Evolutionary conservation across 92 coral and sea anemone species (phyloP), one percentile per base, ranked within the genome.

Genomic region (Anthopleura xanthogrammica): DNA sequence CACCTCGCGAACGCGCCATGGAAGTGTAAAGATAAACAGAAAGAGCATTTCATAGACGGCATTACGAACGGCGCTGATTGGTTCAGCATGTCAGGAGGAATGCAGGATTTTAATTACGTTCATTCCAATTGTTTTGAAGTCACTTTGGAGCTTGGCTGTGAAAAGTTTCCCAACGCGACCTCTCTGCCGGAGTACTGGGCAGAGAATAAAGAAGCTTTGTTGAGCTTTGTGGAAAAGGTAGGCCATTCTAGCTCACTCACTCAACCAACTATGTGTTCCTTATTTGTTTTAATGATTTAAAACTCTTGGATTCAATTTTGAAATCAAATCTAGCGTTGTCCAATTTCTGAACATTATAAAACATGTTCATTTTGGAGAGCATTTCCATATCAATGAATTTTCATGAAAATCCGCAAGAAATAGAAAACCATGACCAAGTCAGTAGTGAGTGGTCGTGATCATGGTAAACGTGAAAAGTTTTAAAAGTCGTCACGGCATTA

Each of bases 1-100:
- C 99, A 96, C 70, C 88, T 96, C 72, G 98, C 99, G 5, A 96
- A 96, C 77, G 88, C 99, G 10, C 98, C 98, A 5, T 96, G 99
- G 99, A 96, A 92, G 65, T 96, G 99, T 71, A 87, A 83, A 12
- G 91, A 96, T 60, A 86, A 86, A 50, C 96, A 95, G 41, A 90
- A 95, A 58, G 98, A 96, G 78, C 99, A 95, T 66, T 96, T 96
- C 70, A 96, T 96, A 12, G 99, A 96, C 74, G 99, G 99, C 12
- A 96, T 96, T 76, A 96, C 99, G 4, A 96, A 96, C 75, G 99
- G 99, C 60, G 99, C 99, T 20, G 94, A 90, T 14, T 96, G 99
- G 99, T 94, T 88, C 29, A 92, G 97, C 46, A 86, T 96, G 42
- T 94, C 99, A 0, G 99, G 99, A 3, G 99, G 99, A 39, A 96